Evolutionary conservation across 2,113 vertebrate species (phyloP).

Genomic region (Lagopus leucura): DNA sequence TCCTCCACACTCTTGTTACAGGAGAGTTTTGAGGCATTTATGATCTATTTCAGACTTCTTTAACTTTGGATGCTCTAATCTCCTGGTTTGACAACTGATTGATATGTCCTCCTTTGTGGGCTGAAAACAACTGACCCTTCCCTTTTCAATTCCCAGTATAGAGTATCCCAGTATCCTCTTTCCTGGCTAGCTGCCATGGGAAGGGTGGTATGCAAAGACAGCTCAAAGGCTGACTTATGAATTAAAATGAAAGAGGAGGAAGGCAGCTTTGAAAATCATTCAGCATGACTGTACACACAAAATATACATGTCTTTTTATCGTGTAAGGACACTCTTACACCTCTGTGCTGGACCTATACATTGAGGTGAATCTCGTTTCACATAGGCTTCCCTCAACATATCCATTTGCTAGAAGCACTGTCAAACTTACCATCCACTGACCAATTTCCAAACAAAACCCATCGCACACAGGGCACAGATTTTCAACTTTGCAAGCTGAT

Average conservation of each 20-base stretch:
- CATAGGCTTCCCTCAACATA: neutral
- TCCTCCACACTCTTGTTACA: neutral
- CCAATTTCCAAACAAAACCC: constrained; percentile 70
- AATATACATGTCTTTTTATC: constrained; percentile 15
- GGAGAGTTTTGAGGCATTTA: neutral
- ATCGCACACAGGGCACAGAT: neutral
- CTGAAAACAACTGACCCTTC: constrained; percentile 70
- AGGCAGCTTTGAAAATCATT: constrained; percentile 57
- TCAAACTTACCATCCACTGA: constrained; percentile 37
- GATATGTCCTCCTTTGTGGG: constrained; percentile 58
- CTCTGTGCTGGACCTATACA: neutral
- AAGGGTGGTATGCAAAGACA: constrained; percentile 45
- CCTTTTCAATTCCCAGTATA: constrained; percentile 41
- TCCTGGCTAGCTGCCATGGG: constrained; percentile 61
- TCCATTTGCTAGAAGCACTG: constrained; percentile 28
- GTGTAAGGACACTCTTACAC: neutral
- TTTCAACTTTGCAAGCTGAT: constrained; percentile 58
- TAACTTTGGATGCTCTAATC: neutral
- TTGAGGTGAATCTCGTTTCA: constrained; percentile 12
- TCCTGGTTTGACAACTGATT: constrained; percentile 51
- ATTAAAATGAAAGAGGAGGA: neutral
- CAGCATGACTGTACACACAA: constrained; percentile 14
- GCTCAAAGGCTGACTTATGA: constrained; percentile 36
- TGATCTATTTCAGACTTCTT: constrained; percentile 33
- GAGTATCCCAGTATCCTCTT: neutral